A percentile compares a stretch with the other conserved stretches of the same genome.
phyloP scores from a whole-genome alignment of 2,797 vertebrate genomes.

The Triplophysa yarkandensis region DNA sequence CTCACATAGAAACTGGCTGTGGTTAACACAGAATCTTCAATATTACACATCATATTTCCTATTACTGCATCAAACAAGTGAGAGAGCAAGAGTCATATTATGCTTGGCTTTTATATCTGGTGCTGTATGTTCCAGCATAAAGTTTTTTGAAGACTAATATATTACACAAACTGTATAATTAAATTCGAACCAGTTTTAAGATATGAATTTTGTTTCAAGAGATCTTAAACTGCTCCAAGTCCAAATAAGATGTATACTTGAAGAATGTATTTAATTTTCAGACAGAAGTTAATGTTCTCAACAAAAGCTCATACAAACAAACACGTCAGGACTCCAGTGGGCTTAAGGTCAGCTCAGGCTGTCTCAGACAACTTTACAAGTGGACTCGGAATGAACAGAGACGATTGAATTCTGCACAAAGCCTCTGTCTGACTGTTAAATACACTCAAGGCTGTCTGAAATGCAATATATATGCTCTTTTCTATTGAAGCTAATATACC shows the following conservation, averaged over 20 bases:
- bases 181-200: not conserved
- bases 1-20: constrained; percentile 15
- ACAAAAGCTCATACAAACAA: constrained; percentile 2
- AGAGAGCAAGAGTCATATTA: constrained; percentile 21
- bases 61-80: constrained; percentile 28
- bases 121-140: not conserved
- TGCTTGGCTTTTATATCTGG: not conserved
- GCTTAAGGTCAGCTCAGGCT: constrained; percentile 27
- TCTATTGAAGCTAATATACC: constrained; percentile 37
- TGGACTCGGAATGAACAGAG: constrained; percentile 16
- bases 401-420: constrained; percentile 8
- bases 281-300: constrained; percentile 21
- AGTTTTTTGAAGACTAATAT: not conserved
- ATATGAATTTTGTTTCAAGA: not conserved
- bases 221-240: not conserved
- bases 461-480: constrained; percentile 31
- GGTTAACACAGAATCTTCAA: constrained; percentile 14
- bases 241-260: constrained; percentile 3
- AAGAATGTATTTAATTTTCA: constrained; percentile 18
- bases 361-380: constrained; percentile 28
- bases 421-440: constrained; percentile 21
- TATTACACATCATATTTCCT: constrained; percentile 34
- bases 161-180: not conserved
- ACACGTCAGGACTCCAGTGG: not conserved
- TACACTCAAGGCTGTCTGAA: constrained; percentile 45